phyloP scores from a whole-genome alignment of 1,140 invertebrate species.

The Tribolium madens region DNA sequence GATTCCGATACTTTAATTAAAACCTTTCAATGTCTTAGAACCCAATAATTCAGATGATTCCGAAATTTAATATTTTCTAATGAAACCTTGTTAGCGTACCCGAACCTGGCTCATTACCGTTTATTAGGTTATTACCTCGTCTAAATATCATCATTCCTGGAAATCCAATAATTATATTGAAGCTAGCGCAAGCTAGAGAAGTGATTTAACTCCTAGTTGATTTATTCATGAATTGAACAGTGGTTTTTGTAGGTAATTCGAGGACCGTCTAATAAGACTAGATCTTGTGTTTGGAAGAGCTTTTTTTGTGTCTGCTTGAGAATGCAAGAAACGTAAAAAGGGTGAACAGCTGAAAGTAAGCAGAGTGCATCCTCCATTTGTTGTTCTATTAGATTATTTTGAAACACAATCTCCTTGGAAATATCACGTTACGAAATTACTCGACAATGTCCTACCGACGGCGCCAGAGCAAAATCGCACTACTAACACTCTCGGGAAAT shows the following conservation, averaged over 20 bases:
- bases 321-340: conserved; percentile 41
- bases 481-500: conserved; percentile 43
- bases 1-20: conserved; percentile 29
- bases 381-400: conserved; percentile 45
- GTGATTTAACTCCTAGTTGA: not conserved
- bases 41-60: not conserved
- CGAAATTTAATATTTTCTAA: not conserved
- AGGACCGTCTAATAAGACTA: conserved; percentile 5
- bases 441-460: conserved; percentile 13
- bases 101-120: not conserved
- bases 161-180: conserved; percentile 11
- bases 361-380: conserved; percentile 40
- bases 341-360: conserved; percentile 38
- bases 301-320: conserved; percentile 31
- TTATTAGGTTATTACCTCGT: not conserved
- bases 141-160: conserved; percentile 6
- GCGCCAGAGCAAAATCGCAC: conserved; percentile 23
- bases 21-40: too few relatives aligned
- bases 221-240: conserved; percentile 13
- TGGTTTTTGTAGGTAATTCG: conserved; percentile 30
- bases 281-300: not conserved
- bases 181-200: not conserved
- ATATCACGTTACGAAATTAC: conserved; percentile 45
- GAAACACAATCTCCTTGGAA: conserved; percentile 43
- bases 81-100: not conserved